Base-by-base conservation (phyloP, 1,140 invertebrate genomes). In the Agrypnia vestita region DNA sequence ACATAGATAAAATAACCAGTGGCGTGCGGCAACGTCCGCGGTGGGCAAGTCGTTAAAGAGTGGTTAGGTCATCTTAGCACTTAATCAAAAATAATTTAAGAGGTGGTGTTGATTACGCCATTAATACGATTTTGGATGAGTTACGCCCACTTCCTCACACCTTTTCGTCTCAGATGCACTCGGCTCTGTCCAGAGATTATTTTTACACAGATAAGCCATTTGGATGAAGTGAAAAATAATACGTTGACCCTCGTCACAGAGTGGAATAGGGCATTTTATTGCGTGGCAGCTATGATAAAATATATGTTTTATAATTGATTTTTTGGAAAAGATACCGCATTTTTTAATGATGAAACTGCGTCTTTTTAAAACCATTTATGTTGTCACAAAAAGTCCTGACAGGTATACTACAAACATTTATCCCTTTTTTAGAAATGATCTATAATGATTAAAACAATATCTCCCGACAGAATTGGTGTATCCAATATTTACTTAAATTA, bases 41-140 rank as follows among this genome's bases (percentile, higher is more conserved):
- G 62, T 46, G 17, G 67, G 67, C 47, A 51, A 71, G 19, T 21
- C 46, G 10, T 71, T 71, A 51, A 53, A 71, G 10, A 10, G 7
- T 51, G 67, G 67, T 53, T 71, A 71, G 44, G 64, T 59, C 43
- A 13, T 43, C 64, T 80, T 76, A 67, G 71, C 79, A 80, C 79
- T 77, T 69, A 72, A 80, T 80, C 74, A 76, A 76, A 76, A n/a
- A 53, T 19, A 80, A 77, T 53, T 72, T 73, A 74, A 74, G 25
- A 64, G 56, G 78, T 43, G 44, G 78, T 75, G 78, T 80, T 80
- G 78, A 80, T 80, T 61, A 49, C 78, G 49, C 69, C 55, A 61
- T 80, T 73, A 80, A 74, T 43, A 43, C 43, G 49, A 53, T 62
- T 72, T 80, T 75, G 72, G 51, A 51, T 19, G 35, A 21, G 43